phyloP scores from a whole-genome alignment of 2,113 vertebrate species.

The Erinaceus europaeus region DNA sequence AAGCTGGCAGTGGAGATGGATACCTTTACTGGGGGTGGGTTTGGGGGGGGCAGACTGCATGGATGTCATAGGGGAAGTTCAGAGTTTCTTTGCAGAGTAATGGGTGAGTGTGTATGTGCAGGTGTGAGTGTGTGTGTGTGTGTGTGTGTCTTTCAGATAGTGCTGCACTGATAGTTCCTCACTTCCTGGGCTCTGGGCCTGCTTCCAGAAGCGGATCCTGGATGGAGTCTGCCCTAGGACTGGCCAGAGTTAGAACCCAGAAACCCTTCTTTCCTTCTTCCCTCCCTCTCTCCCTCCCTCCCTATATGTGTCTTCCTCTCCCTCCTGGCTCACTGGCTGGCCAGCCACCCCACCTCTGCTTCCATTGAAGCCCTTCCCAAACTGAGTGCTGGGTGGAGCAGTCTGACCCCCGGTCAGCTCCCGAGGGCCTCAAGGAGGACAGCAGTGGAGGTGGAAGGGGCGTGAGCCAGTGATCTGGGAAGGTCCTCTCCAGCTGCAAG shows the following conservation, averaged over 20 bases:
- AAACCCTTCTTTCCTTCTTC: neutral
- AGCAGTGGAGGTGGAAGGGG: neutral
- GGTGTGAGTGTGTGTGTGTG: too few species aligned
- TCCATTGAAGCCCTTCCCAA: slow-evolving; percentile 57
- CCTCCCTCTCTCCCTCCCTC: neutral
- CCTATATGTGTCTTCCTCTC: neutral
- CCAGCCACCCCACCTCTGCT: slow-evolving; percentile 35
- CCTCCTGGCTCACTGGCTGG: neutral
- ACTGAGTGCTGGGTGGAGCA: slow-evolving; percentile 70
- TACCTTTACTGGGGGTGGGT: too few species aligned
- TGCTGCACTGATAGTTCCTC: too few species aligned
- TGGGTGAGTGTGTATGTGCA: too few species aligned
- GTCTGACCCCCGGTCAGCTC: slow-evolving; percentile 84
- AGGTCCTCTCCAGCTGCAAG: neutral
- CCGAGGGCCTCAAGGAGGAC: slow-evolving; percentile 63
- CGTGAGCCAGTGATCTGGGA: too few species aligned
- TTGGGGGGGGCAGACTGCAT: too few species aligned
- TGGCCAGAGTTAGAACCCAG: neutral
- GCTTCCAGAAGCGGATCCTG: too few species aligned
- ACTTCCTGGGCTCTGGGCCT: too few species aligned
- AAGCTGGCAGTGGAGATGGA: too few species aligned
- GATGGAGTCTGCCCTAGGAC: neutral
- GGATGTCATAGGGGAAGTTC: neutral
- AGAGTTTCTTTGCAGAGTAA: neutral
- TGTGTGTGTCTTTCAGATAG: too few species aligned